Conservation (phyloP, 2,113 vertebrate species). For the Pachycephala philippinensis region DNA sequence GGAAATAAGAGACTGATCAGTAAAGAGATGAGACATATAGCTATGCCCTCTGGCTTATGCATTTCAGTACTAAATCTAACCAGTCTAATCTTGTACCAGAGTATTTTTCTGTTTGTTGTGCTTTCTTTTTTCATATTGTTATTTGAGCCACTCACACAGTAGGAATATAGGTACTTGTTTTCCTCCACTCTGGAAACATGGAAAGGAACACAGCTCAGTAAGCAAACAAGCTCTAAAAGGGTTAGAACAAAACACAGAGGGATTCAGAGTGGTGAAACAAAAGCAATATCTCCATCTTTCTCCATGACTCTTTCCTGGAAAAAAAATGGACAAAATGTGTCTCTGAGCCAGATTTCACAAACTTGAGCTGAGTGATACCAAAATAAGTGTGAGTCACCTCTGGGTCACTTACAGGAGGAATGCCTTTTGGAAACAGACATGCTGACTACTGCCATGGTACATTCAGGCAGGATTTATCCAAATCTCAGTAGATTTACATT, state of each 20-base stretch:
- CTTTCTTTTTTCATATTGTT: background rate
- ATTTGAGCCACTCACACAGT: background rate
- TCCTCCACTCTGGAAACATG: slow-evolving; percentile 1
- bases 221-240: slow-evolving; percentile 48
- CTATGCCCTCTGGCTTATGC: background rate
- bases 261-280: background rate
- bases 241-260: slow-evolving; percentile 41
- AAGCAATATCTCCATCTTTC: background rate
- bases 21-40: background rate
- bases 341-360: background rate
- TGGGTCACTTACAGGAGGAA: background rate
- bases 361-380: background rate
- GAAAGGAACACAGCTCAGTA: slow-evolving; percentile 18
- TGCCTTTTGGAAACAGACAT: background rate
- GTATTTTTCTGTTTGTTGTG: background rate
- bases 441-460: background rate
- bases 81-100: background rate
- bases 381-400: slow-evolving; percentile 1
- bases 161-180: background rate
- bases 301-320: background rate
- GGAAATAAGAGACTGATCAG: background rate
- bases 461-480: background rate
- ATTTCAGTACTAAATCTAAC: background rate
- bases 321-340: background rate
- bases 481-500: background rate